phyloP scores from a whole-genome alignment of 2,113 vertebrate species.

The Malaclemys terrapin region DNA sequence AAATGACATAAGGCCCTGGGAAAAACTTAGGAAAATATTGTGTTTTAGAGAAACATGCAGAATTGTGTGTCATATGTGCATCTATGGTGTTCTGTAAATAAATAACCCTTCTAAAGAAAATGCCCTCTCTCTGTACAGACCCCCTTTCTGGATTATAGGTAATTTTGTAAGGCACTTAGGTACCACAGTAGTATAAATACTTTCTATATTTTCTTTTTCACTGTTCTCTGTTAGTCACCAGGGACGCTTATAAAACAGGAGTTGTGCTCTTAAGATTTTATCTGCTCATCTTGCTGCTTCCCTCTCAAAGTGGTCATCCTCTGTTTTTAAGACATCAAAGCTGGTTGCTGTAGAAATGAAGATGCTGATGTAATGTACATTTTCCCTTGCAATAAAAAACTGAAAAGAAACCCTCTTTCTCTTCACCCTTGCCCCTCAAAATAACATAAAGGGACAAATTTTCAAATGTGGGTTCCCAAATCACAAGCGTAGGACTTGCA shows the following conservation, averaged over 20 bases:
- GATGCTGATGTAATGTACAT: background rate
- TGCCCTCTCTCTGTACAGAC: background rate
- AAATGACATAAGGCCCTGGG: background rate
- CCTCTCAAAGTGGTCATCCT: background rate
- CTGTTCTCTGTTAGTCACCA: background rate
- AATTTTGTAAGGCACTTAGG: conserved; percentile 29
- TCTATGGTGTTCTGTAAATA: conserved; percentile 23
- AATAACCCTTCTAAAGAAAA: conserved; percentile 15
- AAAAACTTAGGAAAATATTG: background rate
- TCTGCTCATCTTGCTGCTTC: background rate
- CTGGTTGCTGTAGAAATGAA: conserved; percentile 9
- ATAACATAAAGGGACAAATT: background rate
- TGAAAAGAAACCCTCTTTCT: background rate
- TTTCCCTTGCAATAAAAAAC: background rate
- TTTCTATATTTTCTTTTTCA: background rate
- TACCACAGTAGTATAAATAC: background rate
- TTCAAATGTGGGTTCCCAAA: background rate
- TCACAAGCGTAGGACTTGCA: background rate
- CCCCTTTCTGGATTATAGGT: background rate
- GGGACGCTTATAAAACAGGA: background rate
- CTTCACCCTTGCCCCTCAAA: background rate
- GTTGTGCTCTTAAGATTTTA: background rate
- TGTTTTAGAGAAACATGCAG: background rate
- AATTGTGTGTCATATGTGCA: background rate
- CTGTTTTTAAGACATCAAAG: conserved; percentile 37